These are phyloP conservation scores for Eristalinus aeneus DNA, from an alignment of 2,888 invertebrate species.

Conservation along the genomic window DNA sequence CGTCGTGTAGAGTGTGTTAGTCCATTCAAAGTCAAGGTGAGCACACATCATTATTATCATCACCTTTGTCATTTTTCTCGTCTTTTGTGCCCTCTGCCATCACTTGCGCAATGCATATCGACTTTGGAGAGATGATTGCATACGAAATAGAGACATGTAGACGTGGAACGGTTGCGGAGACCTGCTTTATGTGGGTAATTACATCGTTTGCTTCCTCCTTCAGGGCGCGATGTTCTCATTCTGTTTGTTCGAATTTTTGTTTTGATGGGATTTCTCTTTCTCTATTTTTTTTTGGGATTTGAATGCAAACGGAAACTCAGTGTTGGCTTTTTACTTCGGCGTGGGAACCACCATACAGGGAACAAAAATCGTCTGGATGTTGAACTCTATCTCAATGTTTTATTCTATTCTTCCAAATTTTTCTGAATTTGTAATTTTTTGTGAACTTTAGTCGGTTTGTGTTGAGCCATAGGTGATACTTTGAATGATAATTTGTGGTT, in stretches of 20 bases:
- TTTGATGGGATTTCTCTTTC: constrained; percentile 24
- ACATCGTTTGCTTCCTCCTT: constrained; percentile 33
- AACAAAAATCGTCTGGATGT: too few species aligned
- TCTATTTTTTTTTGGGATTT: constrained; percentile 19
- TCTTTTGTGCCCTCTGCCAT: not conserved
- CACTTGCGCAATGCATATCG: constrained; percentile 24
- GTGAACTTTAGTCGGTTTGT: too few species aligned
- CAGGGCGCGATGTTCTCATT: not conserved
- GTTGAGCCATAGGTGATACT: too few species aligned
- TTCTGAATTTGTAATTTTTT: too few species aligned
- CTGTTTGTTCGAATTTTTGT: constrained; percentile 26
- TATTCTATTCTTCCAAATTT: too few species aligned
- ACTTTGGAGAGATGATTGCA: constrained; percentile 36
- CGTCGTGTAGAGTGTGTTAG: constrained; percentile 28
- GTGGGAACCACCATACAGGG: not conserved
- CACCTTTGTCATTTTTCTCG: constrained; percentile 16
- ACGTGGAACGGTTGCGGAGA: constrained; percentile 4
- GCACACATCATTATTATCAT: constrained; percentile 44
- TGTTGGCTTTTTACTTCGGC: not conserved
- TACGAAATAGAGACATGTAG: constrained; percentile 14
- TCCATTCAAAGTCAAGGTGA: constrained; percentile 66
- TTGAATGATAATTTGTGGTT: too few species aligned
- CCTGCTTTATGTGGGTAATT: constrained; percentile 55
- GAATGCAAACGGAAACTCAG: constrained; percentile 43
- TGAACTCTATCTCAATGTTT: too few species aligned